These are phyloP conservation scores for Sphenodon punctatus DNA, from an alignment of 2,797 vertebrate species.

Conservation along the genomic window DNA sequence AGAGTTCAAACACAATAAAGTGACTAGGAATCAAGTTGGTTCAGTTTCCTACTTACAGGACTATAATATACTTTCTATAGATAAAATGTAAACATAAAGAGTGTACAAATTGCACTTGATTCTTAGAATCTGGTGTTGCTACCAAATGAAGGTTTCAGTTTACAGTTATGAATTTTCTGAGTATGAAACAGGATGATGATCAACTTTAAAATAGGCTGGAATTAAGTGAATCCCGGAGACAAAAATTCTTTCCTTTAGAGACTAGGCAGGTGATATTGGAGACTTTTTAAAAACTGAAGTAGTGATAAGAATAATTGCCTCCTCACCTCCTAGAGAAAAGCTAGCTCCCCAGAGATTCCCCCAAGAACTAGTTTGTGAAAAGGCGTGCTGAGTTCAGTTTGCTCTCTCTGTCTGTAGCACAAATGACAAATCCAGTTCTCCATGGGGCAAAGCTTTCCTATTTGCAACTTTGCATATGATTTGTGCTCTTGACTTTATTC, in stretches of 20 bases:
- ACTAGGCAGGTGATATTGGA: accelerated
- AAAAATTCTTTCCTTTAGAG: not conserved
- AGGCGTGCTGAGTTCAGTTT: too few species aligned
- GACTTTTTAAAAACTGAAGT: not conserved
- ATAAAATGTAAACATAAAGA: constrained; percentile 54
- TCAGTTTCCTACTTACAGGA: constrained; percentile 14
- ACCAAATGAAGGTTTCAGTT: not conserved
- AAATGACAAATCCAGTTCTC: not conserved
- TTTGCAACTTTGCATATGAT: not conserved
- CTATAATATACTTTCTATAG: not conserved
- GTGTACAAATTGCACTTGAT: constrained; percentile 48
- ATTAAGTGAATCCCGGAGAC: not conserved
- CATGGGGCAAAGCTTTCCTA: not conserved
- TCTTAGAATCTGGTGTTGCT: constrained; percentile 28
- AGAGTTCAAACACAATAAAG: not conserved
- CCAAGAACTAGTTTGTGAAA: not conserved
- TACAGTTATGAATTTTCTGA: not conserved
- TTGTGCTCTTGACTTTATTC: not conserved
- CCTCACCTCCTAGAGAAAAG: not conserved
- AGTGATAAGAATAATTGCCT: not conserved
- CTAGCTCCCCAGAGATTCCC: not conserved
- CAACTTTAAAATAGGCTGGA: not conserved
- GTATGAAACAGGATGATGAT: not conserved
- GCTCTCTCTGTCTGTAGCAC: not conserved
- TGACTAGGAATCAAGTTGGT: constrained; percentile 1